Evolutionary conservation across 2,888 invertebrate species (phyloP).

Genomic region (Tineola bisselliella): DNA sequence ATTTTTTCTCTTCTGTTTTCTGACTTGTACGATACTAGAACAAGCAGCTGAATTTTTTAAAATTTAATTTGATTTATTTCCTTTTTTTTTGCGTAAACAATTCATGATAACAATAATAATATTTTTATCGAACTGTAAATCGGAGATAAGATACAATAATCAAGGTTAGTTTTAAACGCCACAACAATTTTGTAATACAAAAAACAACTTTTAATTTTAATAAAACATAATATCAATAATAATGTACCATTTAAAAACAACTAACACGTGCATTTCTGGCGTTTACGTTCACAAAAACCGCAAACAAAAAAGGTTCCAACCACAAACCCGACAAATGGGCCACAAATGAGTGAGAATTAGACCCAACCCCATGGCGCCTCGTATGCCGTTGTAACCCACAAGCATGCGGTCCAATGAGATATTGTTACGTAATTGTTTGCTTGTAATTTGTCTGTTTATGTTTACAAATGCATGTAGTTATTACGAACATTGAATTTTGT

Average conservation of each 20-base stretch:
- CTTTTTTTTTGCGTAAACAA: too few relatives aligned
- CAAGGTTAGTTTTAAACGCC: too few relatives aligned
- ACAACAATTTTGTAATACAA: too few relatives aligned
- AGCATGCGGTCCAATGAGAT: slow-evolving; percentile 6
- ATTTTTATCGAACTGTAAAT: too few relatives aligned
- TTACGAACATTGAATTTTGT: too few relatives aligned
- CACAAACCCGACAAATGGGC: slow-evolving; percentile 22
- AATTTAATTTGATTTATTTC: too few relatives aligned
- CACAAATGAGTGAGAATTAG: slow-evolving; percentile 27
- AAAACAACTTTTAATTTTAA: too few relatives aligned
- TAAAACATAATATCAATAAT: neutral
- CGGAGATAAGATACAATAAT: too few relatives aligned
- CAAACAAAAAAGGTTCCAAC: slow-evolving; percentile 18
- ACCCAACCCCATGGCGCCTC: slow-evolving; percentile 3
- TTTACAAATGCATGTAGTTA: neutral
- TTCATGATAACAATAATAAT: too few relatives aligned
- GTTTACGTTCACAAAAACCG: neutral
- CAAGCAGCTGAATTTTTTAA: too few relatives aligned
- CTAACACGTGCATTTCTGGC: neutral
- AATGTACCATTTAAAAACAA: neutral
- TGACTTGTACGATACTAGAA: too few relatives aligned
- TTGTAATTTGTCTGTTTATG: slow-evolving; percentile 12
- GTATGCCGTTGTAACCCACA: neutral
- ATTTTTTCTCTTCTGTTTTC: too few relatives aligned
- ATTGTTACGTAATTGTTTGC: slow-evolving; percentile 11